Conservation (phyloP, 2,888 invertebrate genomes). For the Lepidochrysops patricia region DNA sequence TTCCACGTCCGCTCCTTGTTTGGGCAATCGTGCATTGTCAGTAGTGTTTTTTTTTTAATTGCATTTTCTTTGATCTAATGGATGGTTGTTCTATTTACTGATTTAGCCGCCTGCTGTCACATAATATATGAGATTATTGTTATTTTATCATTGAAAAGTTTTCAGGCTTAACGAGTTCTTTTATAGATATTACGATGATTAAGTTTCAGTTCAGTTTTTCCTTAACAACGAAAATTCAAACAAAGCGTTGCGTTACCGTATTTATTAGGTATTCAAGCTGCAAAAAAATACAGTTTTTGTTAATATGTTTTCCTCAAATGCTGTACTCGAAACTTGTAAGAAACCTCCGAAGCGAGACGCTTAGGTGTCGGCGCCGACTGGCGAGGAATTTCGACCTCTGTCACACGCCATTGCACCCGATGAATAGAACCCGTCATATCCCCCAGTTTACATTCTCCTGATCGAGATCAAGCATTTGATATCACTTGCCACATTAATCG, state of each 20-base stretch:
- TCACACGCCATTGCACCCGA: conserved; percentile 69
- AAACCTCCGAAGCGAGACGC: conserved; percentile 5
- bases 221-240: background rate
- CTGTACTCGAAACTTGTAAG: background rate
- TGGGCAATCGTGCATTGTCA: conserved; percentile 16
- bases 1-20: conserved; percentile 27
- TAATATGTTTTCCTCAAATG: background rate
- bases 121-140: too few species aligned
- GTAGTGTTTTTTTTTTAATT: background rate
- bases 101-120: too few species aligned
- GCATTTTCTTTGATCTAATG: background rate
- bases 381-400: conserved; percentile 67
- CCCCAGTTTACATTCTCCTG: conserved; percentile 27
- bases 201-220: background rate
- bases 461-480: conserved; percentile 21
- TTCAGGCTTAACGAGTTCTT: too few species aligned
- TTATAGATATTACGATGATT: too few species aligned
- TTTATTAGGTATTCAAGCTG: background rate
- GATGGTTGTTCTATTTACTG: too few species aligned
- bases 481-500: background rate
- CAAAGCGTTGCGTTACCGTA: background rate
- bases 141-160: too few species aligned
- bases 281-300: background rate
- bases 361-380: conserved; percentile 14
- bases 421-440: conserved; percentile 51